Conservation (phyloP, 2,888 invertebrate genomes). For the Chesias legatella region DNA sequence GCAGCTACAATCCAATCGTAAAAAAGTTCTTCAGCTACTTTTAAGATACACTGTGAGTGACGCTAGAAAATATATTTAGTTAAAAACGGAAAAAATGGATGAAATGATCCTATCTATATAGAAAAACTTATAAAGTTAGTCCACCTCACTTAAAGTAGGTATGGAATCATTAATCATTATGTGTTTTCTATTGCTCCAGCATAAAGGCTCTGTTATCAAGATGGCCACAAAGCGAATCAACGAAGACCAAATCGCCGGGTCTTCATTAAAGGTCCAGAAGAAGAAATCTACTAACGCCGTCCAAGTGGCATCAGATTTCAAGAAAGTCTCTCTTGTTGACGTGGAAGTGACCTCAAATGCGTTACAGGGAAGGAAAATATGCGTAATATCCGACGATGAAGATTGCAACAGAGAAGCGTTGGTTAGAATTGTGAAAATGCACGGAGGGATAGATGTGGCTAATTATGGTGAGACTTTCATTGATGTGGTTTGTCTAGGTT, state of each 20-base stretch:
- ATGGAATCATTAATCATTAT: background rate
- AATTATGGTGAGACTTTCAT: slow-evolving; percentile 45
- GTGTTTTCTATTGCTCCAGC: slow-evolving; percentile 31
- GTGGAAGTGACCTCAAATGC: slow-evolving; percentile 52
- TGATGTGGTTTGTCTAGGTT: background rate
- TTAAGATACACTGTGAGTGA: too few relatives aligned
- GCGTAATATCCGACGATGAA: slow-evolving; percentile 58
- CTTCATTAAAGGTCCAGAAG: slow-evolving; percentile 36
- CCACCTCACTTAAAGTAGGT: background rate
- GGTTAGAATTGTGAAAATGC: slow-evolving; percentile 50
- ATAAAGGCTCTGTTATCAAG: slow-evolving; percentile 54
- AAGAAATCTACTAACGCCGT: slow-evolving; percentile 42
- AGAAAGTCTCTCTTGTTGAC: slow-evolving; percentile 29
- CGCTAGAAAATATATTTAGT: too few relatives aligned
- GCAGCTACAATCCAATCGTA: too few relatives aligned
- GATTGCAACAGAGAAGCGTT: slow-evolving; percentile 52
- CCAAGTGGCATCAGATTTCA: slow-evolving; percentile 55
- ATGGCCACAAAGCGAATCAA: slow-evolving; percentile 51
- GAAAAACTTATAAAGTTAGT: too few relatives aligned
- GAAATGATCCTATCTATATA: too few relatives aligned
- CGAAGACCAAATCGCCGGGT: slow-evolving; percentile 39
- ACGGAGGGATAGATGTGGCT: slow-evolving; percentile 59
- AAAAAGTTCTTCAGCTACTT: too few relatives aligned
- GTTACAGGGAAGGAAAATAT: slow-evolving; percentile 50
- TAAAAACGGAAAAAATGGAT: too few relatives aligned